Percentiles rank a stretch among this genome's conserved stretches.
phyloP scores from a whole-genome alignment of 2,797 vertebrate genomes.

The Aplochiton taeniatus region DNA sequence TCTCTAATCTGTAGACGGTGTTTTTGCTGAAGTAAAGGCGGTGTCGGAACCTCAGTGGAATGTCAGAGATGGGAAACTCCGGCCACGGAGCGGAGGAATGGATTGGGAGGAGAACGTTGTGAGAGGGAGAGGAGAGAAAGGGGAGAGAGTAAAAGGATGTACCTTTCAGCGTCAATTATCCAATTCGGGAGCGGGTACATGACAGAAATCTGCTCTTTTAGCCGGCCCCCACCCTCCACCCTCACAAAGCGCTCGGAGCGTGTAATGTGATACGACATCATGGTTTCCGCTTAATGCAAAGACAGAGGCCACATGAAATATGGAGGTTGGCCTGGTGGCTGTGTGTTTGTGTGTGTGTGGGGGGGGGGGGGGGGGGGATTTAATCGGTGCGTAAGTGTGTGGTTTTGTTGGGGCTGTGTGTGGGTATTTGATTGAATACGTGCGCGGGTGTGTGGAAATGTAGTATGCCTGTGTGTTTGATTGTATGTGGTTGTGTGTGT shows the following conservation, averaged over 20 bases:
- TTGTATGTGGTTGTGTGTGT: not conserved
- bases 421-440: not conserved
- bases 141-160: slow-evolving; percentile 56
- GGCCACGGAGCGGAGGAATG: slow-evolving; percentile 35
- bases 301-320: slow-evolving; percentile 72
- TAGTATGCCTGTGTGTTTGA: not conserved
- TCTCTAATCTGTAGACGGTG: too few species aligned
- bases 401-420: not conserved
- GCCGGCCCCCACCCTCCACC: slow-evolving; percentile 32
- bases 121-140: slow-evolving; percentile 14
- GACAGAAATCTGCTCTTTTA: slow-evolving; percentile 76
- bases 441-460: not conserved
- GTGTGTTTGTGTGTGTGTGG: slow-evolving; percentile 15
- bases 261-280: slow-evolving; percentile 74
- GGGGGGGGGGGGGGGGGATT: not conserved
- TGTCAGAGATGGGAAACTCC: slow-evolving; percentile 27
- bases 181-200: slow-evolving; percentile 63
- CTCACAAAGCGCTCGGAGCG: slow-evolving; percentile 51
- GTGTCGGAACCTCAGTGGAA: slow-evolving; percentile 9
- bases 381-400: slow-evolving; percentile 21
- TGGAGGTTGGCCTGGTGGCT: slow-evolving; percentile 45
- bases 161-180: slow-evolving; percentile 76
- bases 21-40: not conserved
- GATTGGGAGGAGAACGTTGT: slow-evolving; percentile 21
- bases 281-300: slow-evolving; percentile 68